These are phyloP conservation scores for Solea solea DNA, from an alignment of 2,113 vertebrate genomes.

Conservation along the genomic window DNA sequence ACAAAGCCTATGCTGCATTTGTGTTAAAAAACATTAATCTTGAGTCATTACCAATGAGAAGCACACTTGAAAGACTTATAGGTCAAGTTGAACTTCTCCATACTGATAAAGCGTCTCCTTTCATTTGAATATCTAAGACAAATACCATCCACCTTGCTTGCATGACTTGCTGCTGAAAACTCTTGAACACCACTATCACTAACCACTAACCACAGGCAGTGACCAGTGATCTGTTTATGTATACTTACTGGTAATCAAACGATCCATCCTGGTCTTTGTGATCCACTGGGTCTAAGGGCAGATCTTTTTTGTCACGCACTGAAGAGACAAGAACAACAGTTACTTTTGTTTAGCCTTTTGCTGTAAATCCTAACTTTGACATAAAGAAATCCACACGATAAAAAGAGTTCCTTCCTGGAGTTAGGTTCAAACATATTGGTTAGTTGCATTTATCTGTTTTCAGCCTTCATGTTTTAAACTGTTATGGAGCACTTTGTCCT, in stretches of 20 bases:
- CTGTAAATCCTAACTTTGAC: too few species aligned
- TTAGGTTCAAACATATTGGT: not conserved
- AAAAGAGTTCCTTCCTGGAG: not conserved
- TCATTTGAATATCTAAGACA: not conserved
- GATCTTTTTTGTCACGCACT: conserved; percentile 96
- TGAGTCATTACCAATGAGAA: not conserved
- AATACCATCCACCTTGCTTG: not conserved
- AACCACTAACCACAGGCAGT: too few species aligned
- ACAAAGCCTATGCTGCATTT: not conserved
- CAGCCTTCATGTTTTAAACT: conserved; percentile 3
- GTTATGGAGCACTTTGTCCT: conserved; percentile 8
- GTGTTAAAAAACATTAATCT: not conserved
- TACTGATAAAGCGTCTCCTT: not conserved
- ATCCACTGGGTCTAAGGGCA: conserved; percentile 90
- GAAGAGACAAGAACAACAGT: conserved; percentile 8
- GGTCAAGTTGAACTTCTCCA: not conserved
- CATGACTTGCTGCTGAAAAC: not conserved
- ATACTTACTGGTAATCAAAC: conserved; percentile 94
- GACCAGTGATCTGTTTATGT: not conserved
- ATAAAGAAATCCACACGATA: too few species aligned
- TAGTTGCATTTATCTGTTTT: not conserved
- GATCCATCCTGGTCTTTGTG: conserved; percentile 95
- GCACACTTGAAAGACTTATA: not conserved
- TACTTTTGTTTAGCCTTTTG: not conserved
- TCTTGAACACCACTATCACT: not conserved